phyloP scores from a whole-genome alignment of 2,113 vertebrate genomes.

The Otus sunia region DNA sequence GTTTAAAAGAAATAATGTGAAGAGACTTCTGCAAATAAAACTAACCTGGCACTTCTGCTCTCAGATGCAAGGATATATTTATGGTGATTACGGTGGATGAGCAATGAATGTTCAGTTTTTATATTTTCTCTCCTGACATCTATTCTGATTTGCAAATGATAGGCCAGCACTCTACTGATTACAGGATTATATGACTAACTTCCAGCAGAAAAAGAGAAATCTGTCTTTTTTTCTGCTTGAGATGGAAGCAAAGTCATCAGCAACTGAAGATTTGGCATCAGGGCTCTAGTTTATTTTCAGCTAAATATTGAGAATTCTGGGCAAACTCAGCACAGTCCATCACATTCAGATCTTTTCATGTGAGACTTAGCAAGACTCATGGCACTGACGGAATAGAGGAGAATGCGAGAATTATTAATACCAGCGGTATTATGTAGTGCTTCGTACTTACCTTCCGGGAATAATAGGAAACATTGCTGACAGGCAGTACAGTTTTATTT shows the following conservation, averaged over 20 bases:
- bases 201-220: slow-evolving; percentile 48
- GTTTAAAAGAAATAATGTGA: neutral
- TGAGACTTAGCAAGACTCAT: slow-evolving; percentile 24
- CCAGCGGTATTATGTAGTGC: slow-evolving; percentile 10
- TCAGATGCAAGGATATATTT: neutral
- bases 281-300: slow-evolving; percentile 38
- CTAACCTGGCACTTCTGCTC: neutral
- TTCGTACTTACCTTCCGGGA: neutral
- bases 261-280: slow-evolving; percentile 15
- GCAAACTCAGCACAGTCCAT: slow-evolving; percentile 25
- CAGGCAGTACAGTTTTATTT: slow-evolving; percentile 16
- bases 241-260: slow-evolving; percentile 40
- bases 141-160: slow-evolving; percentile 57
- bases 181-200: slow-evolving; percentile 47
- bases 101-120: slow-evolving; percentile 9
- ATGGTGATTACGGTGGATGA: neutral
- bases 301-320: slow-evolving; percentile 55
- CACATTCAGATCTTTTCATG: slow-evolving; percentile 12
- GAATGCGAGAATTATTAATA: slow-evolving; percentile 10
- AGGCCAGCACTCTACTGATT: slow-evolving; percentile 20
- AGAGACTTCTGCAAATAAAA: neutral
- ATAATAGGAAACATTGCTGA: slow-evolving; percentile 14
- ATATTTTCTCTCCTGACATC: slow-evolving; percentile 35
- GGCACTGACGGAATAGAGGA: neutral
- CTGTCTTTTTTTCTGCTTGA: slow-evolving; percentile 5